Conservation (phyloP, 2,888 invertebrate species). For the Drosophila affinis region DNA sequence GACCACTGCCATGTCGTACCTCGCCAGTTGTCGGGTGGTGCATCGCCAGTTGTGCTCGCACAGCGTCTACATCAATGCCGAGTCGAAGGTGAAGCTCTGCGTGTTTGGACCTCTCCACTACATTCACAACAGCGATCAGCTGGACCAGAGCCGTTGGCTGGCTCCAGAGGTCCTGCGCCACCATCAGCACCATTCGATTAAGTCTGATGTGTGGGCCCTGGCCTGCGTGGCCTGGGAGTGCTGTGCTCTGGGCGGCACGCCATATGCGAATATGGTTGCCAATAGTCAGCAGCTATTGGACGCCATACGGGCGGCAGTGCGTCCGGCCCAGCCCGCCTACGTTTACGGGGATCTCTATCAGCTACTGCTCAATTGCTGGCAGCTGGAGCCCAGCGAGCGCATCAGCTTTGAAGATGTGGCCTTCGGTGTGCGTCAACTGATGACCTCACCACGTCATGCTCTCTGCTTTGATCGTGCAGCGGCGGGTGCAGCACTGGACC, state of each 20-base stretch:
- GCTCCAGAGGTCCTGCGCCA: conserved; percentile 90
- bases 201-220: conserved; percentile 93
- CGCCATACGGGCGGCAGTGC: conserved; percentile 88
- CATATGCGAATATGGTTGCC: conserved; percentile 88
- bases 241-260: conserved; percentile 91
- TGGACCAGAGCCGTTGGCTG: conserved; percentile 91
- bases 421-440: conserved; percentile 83
- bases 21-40: conserved; percentile 87
- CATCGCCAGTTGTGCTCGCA: conserved; percentile 90
- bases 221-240: conserved; percentile 93
- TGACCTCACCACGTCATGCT: conserved; percentile 82
- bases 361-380: conserved; percentile 93
- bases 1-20: conserved; percentile 89
- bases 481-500: conserved; percentile 49
- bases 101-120: conserved; percentile 90
- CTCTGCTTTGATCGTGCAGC: conserved; percentile 79
- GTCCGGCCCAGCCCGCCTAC: conserved; percentile 90
- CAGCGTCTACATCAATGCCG: conserved; percentile 88
- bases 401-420: conserved; percentile 88
- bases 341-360: conserved; percentile 92
- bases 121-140: conserved; percentile 86
- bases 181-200: conserved; percentile 86
- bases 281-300: conserved; percentile 88
- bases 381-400: conserved; percentile 91
- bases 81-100: conserved; percentile 88